A percentile compares a stretch with the other conserved stretches of the same genome.
These are phyloP conservation scores for Eriosoma lanigerum DNA, from an alignment of 1,140 invertebrate species.

Conservation along the genomic window DNA sequence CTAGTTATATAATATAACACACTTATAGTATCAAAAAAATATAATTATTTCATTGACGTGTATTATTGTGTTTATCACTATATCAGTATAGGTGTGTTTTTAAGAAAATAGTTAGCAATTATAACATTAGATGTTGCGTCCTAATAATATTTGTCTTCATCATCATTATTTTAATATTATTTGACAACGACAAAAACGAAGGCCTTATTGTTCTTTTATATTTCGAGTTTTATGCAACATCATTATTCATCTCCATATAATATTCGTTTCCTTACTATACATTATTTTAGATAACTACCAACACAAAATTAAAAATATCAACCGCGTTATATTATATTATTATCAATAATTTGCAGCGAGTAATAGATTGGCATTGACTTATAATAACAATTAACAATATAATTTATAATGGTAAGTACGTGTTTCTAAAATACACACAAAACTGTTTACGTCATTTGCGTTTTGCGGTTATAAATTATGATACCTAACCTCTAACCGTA, in stretches of 20 bases:
- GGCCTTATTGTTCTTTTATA: slow-evolving; percentile 8
- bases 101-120: background rate
- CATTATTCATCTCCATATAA: background rate
- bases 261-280: background rate
- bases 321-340: background rate
- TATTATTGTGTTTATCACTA: too few relatives aligned
- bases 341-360: background rate
- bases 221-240: slow-evolving; percentile 13
- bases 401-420: too few relatives aligned
- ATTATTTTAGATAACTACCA: background rate
- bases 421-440: background rate
- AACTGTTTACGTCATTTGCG: background rate
- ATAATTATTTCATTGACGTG: too few relatives aligned
- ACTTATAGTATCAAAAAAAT: too few relatives aligned
- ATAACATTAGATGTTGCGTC: background rate
- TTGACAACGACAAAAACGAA: slow-evolving; percentile 7
- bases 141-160: background rate
- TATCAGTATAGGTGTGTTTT: too few relatives aligned
- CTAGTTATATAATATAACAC: too few relatives aligned
- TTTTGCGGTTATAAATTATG: too few relatives aligned
- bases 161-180: background rate
- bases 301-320: background rate
- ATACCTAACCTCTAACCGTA: too few relatives aligned
- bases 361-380: slow-evolving; percentile 5
- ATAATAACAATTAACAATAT: background rate